Conservation (phyloP, 2,888 invertebrate species). For the Caenorhabditis wallacei region DNA sequence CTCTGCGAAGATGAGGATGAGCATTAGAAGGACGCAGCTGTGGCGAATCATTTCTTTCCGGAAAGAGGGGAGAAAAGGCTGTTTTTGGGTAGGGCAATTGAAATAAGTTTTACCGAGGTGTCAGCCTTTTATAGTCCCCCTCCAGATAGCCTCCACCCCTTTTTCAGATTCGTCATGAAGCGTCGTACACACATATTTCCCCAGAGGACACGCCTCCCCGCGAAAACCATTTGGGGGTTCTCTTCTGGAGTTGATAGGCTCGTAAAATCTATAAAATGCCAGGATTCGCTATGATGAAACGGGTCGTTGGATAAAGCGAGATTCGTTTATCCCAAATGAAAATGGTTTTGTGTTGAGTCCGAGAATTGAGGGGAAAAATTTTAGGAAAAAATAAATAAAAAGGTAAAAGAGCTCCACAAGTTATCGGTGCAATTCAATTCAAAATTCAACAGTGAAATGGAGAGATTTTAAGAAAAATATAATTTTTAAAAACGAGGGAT, state of each 20-base stretch:
- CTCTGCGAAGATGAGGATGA: constrained; percentile 56
- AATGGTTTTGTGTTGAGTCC: too few species aligned
- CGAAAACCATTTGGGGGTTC: constrained; percentile 15
- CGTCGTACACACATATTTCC: background rate
- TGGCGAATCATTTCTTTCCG: constrained; percentile 51
- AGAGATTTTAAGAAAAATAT: background rate
- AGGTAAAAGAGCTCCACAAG: constrained; percentile 14
- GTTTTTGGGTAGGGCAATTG: constrained; percentile 35
- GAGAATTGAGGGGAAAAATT: background rate
- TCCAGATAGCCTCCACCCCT: background rate
- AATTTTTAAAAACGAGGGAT: background rate
- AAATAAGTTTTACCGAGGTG: constrained; percentile 46
- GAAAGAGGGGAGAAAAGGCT: background rate
- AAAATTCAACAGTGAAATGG: constrained; percentile 15
- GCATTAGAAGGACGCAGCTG: constrained; percentile 61
- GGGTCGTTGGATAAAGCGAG: background rate
- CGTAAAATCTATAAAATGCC: constrained; percentile 43
- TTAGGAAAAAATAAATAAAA: constrained; percentile 8
- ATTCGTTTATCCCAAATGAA: constrained; percentile 20
- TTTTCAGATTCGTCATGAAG: constrained; percentile 54
- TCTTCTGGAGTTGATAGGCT: constrained; percentile 43
- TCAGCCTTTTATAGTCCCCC: constrained; percentile 51
- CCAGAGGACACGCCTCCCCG: background rate
- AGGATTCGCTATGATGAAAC: background rate
- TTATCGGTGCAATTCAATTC: background rate